A percentile compares a stretch with the other conserved stretches of the same genome.
phyloP scores from a whole-genome alignment of 2,888 invertebrate genomes.

The Graphium colonna region DNA sequence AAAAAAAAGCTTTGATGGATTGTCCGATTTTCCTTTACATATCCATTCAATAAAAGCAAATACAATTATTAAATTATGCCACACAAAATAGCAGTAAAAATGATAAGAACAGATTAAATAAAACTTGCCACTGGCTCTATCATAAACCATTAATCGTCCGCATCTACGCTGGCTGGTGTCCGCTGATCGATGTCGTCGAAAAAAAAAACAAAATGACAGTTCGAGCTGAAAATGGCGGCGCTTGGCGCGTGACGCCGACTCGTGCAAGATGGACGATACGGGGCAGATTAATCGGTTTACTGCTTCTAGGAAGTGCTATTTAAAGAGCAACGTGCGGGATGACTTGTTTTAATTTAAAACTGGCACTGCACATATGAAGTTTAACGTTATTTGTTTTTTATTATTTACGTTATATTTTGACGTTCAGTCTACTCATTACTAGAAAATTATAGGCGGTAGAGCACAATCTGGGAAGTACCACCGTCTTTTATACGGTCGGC shows the following conservation, averaged over 20 bases:
- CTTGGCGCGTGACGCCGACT: conserved; percentile 37
- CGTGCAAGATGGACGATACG: conserved; percentile 42
- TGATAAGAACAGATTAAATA: neutral
- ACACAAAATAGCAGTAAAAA: neutral
- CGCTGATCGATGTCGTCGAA: neutral
- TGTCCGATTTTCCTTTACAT: no score
- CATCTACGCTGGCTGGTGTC: neutral
- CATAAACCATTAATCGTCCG: neutral
- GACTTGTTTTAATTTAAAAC: conserved; percentile 8
- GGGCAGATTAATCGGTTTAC: conserved; percentile 32
- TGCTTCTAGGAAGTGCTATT: conserved; percentile 25
- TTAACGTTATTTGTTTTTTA: no score
- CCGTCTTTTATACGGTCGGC: no score
- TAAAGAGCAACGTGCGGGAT: no score
- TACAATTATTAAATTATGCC: no score
- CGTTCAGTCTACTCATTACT: no score
- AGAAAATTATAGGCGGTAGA: no score
- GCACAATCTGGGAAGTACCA: no score
- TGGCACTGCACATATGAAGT: no score
- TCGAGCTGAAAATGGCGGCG: conserved; percentile 22
- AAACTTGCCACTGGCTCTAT: neutral
- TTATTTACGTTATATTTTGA: no score
- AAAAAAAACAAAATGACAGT: conserved; percentile 2
- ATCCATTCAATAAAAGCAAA: no score
- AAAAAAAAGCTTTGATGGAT: no score